Percentiles rank a stretch among this genome's conserved stretches.
Conservation (phyloP, 1,140 invertebrate genomes). For the Acromyrmex charruanus region DNA sequence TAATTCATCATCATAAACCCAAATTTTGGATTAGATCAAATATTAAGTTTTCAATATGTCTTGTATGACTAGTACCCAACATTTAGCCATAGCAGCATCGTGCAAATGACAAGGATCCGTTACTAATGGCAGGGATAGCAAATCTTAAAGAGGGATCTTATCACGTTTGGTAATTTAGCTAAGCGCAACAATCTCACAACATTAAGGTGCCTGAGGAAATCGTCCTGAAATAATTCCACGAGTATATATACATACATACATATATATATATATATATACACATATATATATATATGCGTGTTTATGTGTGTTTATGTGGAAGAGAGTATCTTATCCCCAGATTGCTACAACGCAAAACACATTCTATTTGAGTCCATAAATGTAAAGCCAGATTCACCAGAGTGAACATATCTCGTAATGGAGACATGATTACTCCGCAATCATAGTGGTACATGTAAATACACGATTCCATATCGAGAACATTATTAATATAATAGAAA, state of each 20-base stretch:
- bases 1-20: neutral
- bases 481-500: neutral
- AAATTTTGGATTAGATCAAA: neutral
- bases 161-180: slow-evolving; percentile 26
- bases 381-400: slow-evolving; percentile 21
- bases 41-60: neutral
- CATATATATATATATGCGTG: neutral
- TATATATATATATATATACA: neutral
- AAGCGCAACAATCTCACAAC: slow-evolving; percentile 21
- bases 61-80: neutral
- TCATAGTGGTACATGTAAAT: neutral
- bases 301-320: neutral
- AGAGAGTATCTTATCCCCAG: neutral
- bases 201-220: slow-evolving; percentile 29
- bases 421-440: slow-evolving; percentile 18
- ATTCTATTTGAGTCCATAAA: slow-evolving; percentile 36
- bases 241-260: neutral
- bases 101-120: neutral
- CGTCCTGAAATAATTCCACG: slow-evolving; percentile 19
- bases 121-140: neutral
- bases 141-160: slow-evolving; percentile 37
- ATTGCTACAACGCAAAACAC: slow-evolving; percentile 7
- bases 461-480: neutral
- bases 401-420: slow-evolving; percentile 21
- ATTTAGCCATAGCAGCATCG: neutral